These are phyloP conservation scores for Eilema griseolum DNA, from an alignment of 2,888 invertebrate species.

Conservation along the genomic window DNA sequence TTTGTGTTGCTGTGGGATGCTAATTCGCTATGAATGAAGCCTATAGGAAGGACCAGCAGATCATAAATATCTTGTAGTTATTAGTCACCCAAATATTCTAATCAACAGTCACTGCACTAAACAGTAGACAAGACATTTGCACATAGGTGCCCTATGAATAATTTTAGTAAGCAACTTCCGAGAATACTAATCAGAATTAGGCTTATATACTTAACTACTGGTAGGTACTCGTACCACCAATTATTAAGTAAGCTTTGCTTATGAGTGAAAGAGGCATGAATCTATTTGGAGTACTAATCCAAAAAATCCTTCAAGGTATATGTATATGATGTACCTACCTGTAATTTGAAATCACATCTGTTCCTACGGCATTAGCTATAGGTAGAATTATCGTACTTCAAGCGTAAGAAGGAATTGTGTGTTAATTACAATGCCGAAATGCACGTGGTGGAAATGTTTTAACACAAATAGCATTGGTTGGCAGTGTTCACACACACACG, in stretches of 20 bases:
- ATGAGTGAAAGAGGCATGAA: background rate
- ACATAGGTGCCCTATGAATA: constrained; percentile 18
- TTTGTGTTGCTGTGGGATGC: background rate
- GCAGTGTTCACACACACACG: too few relatives aligned
- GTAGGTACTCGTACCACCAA: background rate
- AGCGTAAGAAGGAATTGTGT: too few relatives aligned
- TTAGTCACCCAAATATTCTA: background rate
- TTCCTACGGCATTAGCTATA: too few relatives aligned
- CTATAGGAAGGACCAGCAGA: background rate
- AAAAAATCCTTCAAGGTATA: background rate
- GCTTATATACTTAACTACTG: background rate
- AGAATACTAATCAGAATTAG: constrained; percentile 34
- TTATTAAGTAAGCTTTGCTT: background rate
- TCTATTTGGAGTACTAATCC: background rate
- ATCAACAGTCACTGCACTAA: background rate
- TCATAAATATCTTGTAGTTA: background rate
- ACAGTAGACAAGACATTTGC: background rate
- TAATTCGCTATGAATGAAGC: background rate
- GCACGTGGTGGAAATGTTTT: too few relatives aligned
- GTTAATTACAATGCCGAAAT: too few relatives aligned
- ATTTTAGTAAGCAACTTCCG: constrained; percentile 27
- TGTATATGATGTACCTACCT: too few relatives aligned
- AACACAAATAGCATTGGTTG: too few relatives aligned
- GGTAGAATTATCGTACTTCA: too few relatives aligned
- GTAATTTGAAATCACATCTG: too few relatives aligned